Evolutionary conservation across 1,140 invertebrate species (phyloP), one percentile per base, ranked within the genome.

Genomic region (Chionoecetes opilio): DNA sequence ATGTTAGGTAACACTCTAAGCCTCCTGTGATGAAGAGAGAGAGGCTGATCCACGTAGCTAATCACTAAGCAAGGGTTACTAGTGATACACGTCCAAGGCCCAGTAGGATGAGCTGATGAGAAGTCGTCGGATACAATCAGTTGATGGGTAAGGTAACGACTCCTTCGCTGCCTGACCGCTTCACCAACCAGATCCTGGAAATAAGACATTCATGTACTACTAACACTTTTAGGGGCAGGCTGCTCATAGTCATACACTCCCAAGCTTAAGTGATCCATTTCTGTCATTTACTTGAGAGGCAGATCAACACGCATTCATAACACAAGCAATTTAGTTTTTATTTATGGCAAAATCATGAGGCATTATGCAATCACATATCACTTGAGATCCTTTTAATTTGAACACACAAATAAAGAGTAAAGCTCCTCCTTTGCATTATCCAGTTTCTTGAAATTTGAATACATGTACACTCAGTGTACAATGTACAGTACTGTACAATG

Each of bases 101-200:
- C 31, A 41, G 37, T 21, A 29, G 87, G 94, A 95, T 84, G 46
- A 92, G 91, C 82, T 32, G 82, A 35, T 87, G 46, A 35, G 53
- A 32, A 17, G 53, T 75, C 46, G 75, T 85, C 34, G 32, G 82
- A 53, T 88, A 91, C 37, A 63, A 95, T 95, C 91, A 95, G 88
- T 95, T 95, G 87, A 95, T 82, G 35, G 91, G 91, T 93, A 95
- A 84, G 37, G 94, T 90, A 21, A 32, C 41, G 34, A 95, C 53
- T 31, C 29, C 82, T 90, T 46, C 92, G 46, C 86, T 85, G 34
- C 94, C 91, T 92, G 94, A 95, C 34, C 94, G 94, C 82, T 95
- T 95, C 21, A 92, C 92, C 82, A 95, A 88, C 94, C 91, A 96
- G 46, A 93, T 93, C 46, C 93, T 95, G 91, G 32, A 32, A 82